These are phyloP conservation scores for Parnassius mnemosyne DNA, from an alignment of 2,888 invertebrate species.

Conservation along the genomic window DNA sequence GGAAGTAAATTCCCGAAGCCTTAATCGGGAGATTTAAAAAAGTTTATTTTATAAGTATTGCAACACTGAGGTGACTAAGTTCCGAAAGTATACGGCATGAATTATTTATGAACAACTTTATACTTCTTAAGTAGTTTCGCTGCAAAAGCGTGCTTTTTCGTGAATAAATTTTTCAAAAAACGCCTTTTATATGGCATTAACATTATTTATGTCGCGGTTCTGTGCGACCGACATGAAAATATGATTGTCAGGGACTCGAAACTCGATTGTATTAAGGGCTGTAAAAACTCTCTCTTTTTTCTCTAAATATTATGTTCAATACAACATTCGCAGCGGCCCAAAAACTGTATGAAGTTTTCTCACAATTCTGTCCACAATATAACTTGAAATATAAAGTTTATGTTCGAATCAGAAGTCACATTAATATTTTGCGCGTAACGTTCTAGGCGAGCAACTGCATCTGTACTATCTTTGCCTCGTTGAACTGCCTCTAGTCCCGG, in stretches of 20 bases:
- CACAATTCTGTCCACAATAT: slow-evolving; percentile 12
- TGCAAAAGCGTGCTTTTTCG: slow-evolving; percentile 63
- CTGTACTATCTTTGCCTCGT: too few relatives aligned
- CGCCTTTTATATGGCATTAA: slow-evolving; percentile 70
- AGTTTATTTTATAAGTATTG: slow-evolving; percentile 42
- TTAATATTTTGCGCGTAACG: too few relatives aligned
- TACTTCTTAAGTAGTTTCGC: slow-evolving; percentile 62
- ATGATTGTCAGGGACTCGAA: slow-evolving; percentile 28
- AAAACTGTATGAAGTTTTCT: slow-evolving; percentile 24
- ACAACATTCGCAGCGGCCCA: slow-evolving; percentile 5
- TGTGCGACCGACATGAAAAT: slow-evolving; percentile 34
- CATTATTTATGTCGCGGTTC: slow-evolving; percentile 64
- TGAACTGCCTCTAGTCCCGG: too few relatives aligned
- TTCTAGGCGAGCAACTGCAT: too few relatives aligned
- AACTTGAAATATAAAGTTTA: slow-evolving; percentile 12
- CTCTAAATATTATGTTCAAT: slow-evolving; percentile 19
- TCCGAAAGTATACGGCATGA: slow-evolving; percentile 51
- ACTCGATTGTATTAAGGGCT: slow-evolving; percentile 28
- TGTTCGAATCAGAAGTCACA: background rate
- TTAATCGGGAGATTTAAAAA: slow-evolving; percentile 31
- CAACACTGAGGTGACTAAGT: slow-evolving; percentile 51
- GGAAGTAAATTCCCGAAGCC: slow-evolving; percentile 7
- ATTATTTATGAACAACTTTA: slow-evolving; percentile 75
- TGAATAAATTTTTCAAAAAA: slow-evolving; percentile 73
- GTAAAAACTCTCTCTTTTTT: slow-evolving; percentile 20